Conservation (phyloP, 1,140 invertebrate species). For the Apolygus lucorum region DNA sequence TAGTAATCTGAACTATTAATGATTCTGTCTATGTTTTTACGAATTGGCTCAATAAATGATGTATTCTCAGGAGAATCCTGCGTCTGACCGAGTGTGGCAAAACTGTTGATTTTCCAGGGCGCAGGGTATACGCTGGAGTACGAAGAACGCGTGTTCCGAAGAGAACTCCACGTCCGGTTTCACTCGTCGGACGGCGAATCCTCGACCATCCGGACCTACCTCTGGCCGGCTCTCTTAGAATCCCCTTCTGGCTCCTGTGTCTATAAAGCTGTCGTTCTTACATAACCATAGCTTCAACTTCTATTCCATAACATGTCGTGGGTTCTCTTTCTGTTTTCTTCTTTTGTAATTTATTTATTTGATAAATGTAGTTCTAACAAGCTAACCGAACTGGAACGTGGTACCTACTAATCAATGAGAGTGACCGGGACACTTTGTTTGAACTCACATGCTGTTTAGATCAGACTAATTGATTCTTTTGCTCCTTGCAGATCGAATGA, state of each 20-base stretch:
- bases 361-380: too few relatives aligned
- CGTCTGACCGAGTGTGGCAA: neutral
- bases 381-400: too few relatives aligned
- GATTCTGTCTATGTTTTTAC: too few relatives aligned
- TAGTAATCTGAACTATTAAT: too few relatives aligned
- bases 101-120: slow-evolving; percentile 38
- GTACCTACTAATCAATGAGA: too few relatives aligned
- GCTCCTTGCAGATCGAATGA: too few relatives aligned
- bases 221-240: slow-evolving; percentile 64
- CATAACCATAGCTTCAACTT: slow-evolving; percentile 34
- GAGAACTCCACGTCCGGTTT: slow-evolving; percentile 54
- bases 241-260: slow-evolving; percentile 53
- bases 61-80: too few relatives aligned
- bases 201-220: slow-evolving; percentile 50
- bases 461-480: too few relatives aligned
- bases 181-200: slow-evolving; percentile 51
- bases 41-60: too few relatives aligned
- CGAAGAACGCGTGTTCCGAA: slow-evolving; percentile 47
- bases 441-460: too few relatives aligned
- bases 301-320: slow-evolving; percentile 18
- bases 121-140: slow-evolving; percentile 47
- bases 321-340: slow-evolving; percentile 16
- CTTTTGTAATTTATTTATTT: neutral
- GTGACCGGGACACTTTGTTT: too few relatives aligned
- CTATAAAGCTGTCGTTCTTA: slow-evolving; percentile 62